Evolutionary conservation across 2,113 vertebrate genomes (phyloP).

Genomic region (Neomonachus schauinslandi): DNA sequence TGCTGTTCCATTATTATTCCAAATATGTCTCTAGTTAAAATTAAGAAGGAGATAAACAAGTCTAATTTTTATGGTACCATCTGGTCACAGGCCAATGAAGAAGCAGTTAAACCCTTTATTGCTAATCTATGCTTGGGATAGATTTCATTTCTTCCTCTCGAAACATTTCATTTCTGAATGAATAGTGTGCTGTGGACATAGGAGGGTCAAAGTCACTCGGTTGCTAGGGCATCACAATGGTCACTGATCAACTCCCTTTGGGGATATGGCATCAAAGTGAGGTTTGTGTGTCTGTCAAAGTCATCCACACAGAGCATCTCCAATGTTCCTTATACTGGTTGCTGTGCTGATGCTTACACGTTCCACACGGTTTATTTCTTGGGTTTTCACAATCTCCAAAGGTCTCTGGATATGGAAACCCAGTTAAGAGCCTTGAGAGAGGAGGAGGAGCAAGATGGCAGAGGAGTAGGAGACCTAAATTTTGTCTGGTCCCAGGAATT

Average conservation of each 20-base stretch:
- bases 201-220: neutral
- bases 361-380: neutral
- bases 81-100: conserved; percentile 68
- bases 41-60: conserved; percentile 69
- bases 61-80: conserved; percentile 65
- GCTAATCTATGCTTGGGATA: conserved; percentile 9
- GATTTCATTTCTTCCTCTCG: conserved; percentile 29
- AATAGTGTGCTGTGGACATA: neutral
- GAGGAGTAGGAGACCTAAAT: too few species aligned
- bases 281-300: neutral
- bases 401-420: neutral
- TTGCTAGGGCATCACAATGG: neutral
- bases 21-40: conserved; percentile 67
- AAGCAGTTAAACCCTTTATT: conserved; percentile 52
- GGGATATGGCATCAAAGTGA: neutral
- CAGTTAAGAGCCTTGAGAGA: neutral
- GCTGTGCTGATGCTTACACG: rapidly evolving
- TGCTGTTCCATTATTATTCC: conserved; percentile 48
- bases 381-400: neutral
- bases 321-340: neutral
- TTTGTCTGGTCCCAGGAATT: too few species aligned
- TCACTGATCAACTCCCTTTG: neutral
- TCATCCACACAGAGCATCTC: neutral
- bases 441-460: neutral
- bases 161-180: conserved; percentile 31